These are phyloP conservation scores for Hartigia nigra DNA, from an alignment of 2,888 invertebrate species.

Conservation along the genomic window DNA sequence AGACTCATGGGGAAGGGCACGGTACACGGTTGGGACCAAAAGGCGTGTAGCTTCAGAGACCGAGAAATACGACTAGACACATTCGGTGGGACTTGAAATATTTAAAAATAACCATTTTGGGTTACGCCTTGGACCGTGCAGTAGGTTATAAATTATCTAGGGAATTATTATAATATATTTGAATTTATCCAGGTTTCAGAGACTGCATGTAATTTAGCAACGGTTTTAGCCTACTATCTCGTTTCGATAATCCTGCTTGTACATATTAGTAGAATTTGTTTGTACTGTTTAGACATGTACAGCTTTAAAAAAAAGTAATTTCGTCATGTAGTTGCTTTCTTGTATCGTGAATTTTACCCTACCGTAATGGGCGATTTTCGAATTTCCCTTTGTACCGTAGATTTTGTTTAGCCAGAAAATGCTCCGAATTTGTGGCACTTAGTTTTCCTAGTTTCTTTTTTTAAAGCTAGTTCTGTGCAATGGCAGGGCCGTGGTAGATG, in stretches of 20 bases:
- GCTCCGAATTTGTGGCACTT: background rate
- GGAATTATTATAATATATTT: background rate
- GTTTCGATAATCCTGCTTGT: background rate
- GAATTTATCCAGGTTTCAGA: background rate
- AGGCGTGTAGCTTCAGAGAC: background rate
- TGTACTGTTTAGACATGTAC: background rate
- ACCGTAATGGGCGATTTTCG: background rate
- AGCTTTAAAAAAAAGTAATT: background rate
- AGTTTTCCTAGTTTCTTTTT: background rate
- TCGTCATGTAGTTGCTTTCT: background rate
- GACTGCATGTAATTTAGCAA: background rate
- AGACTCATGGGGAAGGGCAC: background rate
- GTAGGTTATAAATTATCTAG: background rate
- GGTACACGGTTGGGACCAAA: background rate
- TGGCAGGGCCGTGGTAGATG: background rate
- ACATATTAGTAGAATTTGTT: background rate
- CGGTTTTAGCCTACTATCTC: background rate
- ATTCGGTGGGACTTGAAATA: background rate
- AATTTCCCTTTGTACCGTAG: background rate
- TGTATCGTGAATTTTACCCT: background rate
- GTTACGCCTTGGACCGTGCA: background rate
- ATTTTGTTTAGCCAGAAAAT: background rate
- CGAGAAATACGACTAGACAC: background rate
- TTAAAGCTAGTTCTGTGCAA: background rate
- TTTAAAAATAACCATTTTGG: background rate